These are phyloP conservation scores for Apostichopus californicus DNA, from an alignment of 35 echinoderm and acorn worm genomes.

Conservation along the genomic window DNA sequence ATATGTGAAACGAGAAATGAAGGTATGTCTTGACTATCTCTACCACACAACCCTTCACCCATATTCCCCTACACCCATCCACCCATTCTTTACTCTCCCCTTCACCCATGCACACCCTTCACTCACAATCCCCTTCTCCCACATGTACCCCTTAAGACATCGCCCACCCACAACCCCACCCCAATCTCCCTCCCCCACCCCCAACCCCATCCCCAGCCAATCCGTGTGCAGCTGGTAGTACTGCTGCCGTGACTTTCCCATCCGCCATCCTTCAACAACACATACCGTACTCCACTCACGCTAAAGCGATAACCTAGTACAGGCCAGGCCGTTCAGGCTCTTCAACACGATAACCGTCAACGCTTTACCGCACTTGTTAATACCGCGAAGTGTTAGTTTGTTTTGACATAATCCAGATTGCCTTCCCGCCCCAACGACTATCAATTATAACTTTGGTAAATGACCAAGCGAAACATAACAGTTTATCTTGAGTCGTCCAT, in stretches of 20 bases:
- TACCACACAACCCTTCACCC: neutral
- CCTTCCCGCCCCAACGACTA: slow-evolving; percentile 23
- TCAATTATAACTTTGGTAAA: slow-evolving; percentile 44
- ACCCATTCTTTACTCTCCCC: neutral
- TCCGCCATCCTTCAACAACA: neutral
- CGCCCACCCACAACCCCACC: neutral
- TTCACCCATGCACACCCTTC: neutral
- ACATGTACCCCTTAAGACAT: neutral
- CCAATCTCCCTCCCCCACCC: too few relatives aligned
- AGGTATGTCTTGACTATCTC: too few relatives aligned
- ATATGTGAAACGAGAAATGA: too few relatives aligned
- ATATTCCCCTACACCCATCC: neutral
- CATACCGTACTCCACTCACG: neutral
- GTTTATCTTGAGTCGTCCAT: slow-evolving; percentile 32
- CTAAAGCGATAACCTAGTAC: neutral
- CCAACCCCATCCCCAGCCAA: neutral
- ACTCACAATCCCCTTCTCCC: neutral
- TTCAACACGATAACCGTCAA: neutral
- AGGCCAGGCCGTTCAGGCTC: neutral
- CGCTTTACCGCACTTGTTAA: neutral
- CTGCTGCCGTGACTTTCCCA: neutral
- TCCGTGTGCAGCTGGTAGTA: neutral
- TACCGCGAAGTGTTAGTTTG: slow-evolving; percentile 25
- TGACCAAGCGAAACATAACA: slow-evolving; percentile 51
- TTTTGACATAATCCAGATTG: slow-evolving; percentile 50